A percentile compares a stretch with the other conserved stretches of the same genome.
Conservation (phyloP, 2,113 vertebrate species). For the Peucedramus taeniatus region DNA sequence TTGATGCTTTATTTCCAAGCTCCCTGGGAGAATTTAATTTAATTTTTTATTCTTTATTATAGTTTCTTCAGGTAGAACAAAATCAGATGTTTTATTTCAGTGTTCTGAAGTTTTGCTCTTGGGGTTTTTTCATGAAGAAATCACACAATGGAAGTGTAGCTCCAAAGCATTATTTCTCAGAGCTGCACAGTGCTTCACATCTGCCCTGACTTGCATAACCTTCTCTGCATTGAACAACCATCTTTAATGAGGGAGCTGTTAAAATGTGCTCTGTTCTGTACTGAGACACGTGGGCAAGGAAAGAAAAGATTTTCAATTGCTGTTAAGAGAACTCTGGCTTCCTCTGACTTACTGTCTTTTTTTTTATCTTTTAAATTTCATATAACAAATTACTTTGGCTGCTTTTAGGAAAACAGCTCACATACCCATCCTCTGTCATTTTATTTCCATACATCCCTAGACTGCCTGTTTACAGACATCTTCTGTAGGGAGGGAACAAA, state of each 20-base stretch:
- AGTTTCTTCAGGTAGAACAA: not conserved
- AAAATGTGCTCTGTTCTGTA: not conserved
- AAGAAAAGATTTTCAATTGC: not conserved
- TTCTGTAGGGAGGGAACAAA: not conserved
- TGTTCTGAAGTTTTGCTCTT: not conserved
- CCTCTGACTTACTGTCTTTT: not conserved
- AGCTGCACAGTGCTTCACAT: not conserved
- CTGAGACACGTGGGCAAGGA: not conserved
- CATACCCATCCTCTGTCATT: not conserved
- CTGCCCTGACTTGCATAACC: constrained; percentile 22
- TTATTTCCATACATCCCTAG: not conserved
- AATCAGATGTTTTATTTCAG: not conserved
- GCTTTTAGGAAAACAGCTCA: not conserved
- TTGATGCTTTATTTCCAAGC: not conserved
- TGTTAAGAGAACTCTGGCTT: not conserved
- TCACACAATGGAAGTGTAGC: not conserved
- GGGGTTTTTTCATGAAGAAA: not conserved
- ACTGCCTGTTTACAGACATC: not conserved
- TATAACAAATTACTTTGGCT: not conserved
- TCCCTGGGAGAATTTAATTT: not conserved
- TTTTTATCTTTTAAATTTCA: not conserved
- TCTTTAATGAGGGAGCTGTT: not conserved
- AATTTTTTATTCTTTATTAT: not conserved
- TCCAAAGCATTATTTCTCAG: not conserved
- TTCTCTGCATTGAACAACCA: not conserved